Evolutionary conservation across 2,888 invertebrate species (phyloP), one percentile per base, ranked within the genome.

Genomic region (Drosophila buzzatii): DNA sequence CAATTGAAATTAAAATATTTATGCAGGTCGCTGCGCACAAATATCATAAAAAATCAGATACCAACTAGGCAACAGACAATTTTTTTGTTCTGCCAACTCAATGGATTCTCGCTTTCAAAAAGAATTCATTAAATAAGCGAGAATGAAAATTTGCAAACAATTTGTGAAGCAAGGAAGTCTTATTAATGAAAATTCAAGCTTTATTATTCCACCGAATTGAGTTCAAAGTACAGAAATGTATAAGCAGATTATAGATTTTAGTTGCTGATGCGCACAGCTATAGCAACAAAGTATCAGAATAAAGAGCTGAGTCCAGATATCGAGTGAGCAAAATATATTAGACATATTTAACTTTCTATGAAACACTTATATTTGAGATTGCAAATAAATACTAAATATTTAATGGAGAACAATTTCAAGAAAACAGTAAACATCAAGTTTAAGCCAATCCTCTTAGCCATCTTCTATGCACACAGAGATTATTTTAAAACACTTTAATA

Each of bases 1-100:
- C 52, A 16, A 37, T 37, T 23, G 52, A 35, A 53, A 53, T 53
- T 37, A 8, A 53, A 53, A 53, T 51, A 35, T 20, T 51, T 35
- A 2, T 33, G 14, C 33, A 51, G 12, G 18, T 33, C 12, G 18
- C 33, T 51, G 51, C 7, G 14, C 51, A 33, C 18, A 18, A 51
- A 18, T n/a, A 52, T 37, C 35, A 16, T 23, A 16, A 53, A 37
- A 35, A 23, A 6, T 23, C 52, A 37, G 35, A 10, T 33, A 18
- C 33, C 12, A 31, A 51, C 31, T 33, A 6, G 12, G 1, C 10
- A 20, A 5, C 52, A 35, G 12, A 23, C 10, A 23, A 16, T 27
- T 27, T 20, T 16, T 20, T 14, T 52, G 20, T 33, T 18, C 16
- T 18, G 12, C 8, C 10, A 12, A 14, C 18, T 20, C 18, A 20